Evolutionary conservation across 1,140 invertebrate species (phyloP).

Genomic region (Bactericera cockerelli): DNA sequence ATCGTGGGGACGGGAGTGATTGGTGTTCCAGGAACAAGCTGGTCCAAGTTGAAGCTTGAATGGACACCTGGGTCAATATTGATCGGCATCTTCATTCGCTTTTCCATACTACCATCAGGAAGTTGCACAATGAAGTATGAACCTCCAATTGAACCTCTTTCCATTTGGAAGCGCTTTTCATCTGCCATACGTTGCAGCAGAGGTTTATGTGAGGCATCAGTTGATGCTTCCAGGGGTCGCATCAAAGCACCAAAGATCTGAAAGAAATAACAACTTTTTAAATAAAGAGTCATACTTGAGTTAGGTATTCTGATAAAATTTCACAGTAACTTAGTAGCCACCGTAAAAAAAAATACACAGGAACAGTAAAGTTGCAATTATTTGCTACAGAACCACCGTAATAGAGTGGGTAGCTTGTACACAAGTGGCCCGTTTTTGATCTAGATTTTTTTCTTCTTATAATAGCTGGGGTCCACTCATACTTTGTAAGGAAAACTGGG

Average conservation of each 20-base stretch:
- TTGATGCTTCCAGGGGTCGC: slow-evolving; percentile 72
- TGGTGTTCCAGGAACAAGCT: slow-evolving; percentile 44
- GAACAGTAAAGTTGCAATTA: too few relatives aligned
- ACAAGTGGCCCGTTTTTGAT: too few relatives aligned
- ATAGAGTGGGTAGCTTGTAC: too few relatives aligned
- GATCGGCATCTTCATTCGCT: slow-evolving; percentile 65
- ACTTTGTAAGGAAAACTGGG: too few relatives aligned
- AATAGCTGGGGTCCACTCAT: too few relatives aligned
- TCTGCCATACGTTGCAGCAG: slow-evolving; percentile 78
- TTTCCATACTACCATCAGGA: slow-evolving; percentile 76
- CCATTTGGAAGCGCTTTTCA: slow-evolving; percentile 75
- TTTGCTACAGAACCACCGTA: too few relatives aligned
- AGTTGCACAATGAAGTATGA: slow-evolving; percentile 81
- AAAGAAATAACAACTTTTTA: slow-evolving; percentile 18
- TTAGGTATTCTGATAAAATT: background rate
- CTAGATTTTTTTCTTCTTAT: too few relatives aligned
- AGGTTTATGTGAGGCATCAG: slow-evolving; percentile 51
- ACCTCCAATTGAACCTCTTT: slow-evolving; percentile 68
- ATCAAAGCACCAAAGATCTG: slow-evolving; percentile 81
- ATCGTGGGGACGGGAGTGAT: slow-evolving; percentile 64
- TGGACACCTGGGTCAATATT: slow-evolving; percentile 74
- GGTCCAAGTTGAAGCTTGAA: slow-evolving; percentile 74
- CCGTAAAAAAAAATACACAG: too few relatives aligned
- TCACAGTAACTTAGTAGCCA: too few relatives aligned
- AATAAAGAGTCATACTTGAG: too few relatives aligned